These are phyloP conservation scores for Hirtodrosophila cameraria DNA, from an alignment of 2,888 invertebrate species.

Conservation along the genomic window DNA sequence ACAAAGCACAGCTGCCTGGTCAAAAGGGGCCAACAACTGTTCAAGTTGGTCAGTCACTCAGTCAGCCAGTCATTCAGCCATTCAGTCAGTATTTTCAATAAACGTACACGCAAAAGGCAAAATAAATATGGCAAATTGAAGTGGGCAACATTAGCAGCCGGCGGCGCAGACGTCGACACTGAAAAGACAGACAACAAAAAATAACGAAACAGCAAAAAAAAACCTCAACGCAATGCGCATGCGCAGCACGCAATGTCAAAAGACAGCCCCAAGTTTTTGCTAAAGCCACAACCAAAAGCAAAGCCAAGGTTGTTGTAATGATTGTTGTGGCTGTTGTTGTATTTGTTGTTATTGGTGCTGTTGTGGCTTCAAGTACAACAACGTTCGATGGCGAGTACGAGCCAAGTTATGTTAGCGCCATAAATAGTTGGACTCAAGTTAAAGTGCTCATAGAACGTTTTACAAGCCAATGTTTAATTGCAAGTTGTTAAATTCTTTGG, in stretches of 20 bases:
- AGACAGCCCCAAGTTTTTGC: slow-evolving; percentile 45
- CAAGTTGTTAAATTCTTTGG: slow-evolving; percentile 51
- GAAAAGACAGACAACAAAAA: slow-evolving; percentile 11
- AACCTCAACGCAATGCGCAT: slow-evolving; percentile 64
- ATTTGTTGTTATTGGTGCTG: slow-evolving; percentile 13
- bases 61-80: slow-evolving; percentile 36
- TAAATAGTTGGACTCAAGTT: slow-evolving; percentile 50
- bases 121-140: slow-evolving; percentile 76
- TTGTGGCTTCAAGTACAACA: slow-evolving; percentile 42
- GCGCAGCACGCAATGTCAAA: slow-evolving; percentile 77
- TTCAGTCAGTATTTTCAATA: slow-evolving; percentile 64
- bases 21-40: slow-evolving; percentile 46
- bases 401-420: slow-evolving; percentile 57
- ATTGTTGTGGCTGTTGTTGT: slow-evolving; percentile 23
- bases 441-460: slow-evolving; percentile 31
- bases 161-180: slow-evolving; percentile 29
- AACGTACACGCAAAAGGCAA: slow-evolving; percentile 60
- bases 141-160: slow-evolving; percentile 57
- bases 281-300: slow-evolving; percentile 45
- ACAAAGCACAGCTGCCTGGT: slow-evolving; percentile 26
- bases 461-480: slow-evolving; percentile 47
- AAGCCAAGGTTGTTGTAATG: slow-evolving; percentile 63
- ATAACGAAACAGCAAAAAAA: slow-evolving; percentile 7
- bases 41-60: slow-evolving; percentile 21
- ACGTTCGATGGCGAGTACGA: slow-evolving; percentile 25